Evolutionary conservation across 2,888 invertebrate genomes (phyloP), one percentile per base, ranked within the genome.

Genomic region (Thecophora atra): DNA sequence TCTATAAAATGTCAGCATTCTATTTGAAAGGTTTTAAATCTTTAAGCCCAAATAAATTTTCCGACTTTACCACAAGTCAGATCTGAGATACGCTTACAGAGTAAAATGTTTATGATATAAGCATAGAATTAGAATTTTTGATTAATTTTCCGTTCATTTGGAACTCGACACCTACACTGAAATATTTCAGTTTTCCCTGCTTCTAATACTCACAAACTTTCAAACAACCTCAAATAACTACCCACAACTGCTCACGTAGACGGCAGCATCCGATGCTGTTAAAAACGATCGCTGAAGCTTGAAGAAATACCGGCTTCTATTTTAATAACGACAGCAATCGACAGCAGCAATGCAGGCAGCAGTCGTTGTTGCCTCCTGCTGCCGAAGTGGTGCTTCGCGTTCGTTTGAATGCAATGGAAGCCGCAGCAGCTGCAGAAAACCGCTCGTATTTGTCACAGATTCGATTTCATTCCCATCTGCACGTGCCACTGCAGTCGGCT

Each of bases 401-500:
- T 19, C 19, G n/a, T 15, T 54, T 67, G n/a, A n/a, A 26, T 60
- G 28, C 65, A 64, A 15, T 56, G 47, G 42, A 56, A 65, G 62
- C 24, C 21, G 37, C 67, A n/a, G n/a, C n/a, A n/a, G n/a, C n/a
- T n/a, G n/a, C n/a, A 58, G 67, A 70, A 75, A 75, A 76, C 72
- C 54, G 72, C 72, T 74, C 72, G 64, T 66, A 75, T 75, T 76
- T 76, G 76, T 76, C 75, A 75, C 52, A 75, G 72, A 70, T 67
- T 72, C 72, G 68, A 71, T 75, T 72, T 64, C 65, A 64, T 65
- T 63, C 56, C 65, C 51, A 56, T 64, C 42, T 56, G 67, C 30
- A 56, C 19, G 13, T 56, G n/a, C n/a, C n/a, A n/a, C 21, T 19
- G n/a, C n/a, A n/a, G n/a, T n/a, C n/a, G n/a, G n/a, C n/a, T n/a